phyloP scores from a whole-genome alignment of 37 sponge, comb jelly and placozoan species.

The Theonella swinhoei region DNA sequence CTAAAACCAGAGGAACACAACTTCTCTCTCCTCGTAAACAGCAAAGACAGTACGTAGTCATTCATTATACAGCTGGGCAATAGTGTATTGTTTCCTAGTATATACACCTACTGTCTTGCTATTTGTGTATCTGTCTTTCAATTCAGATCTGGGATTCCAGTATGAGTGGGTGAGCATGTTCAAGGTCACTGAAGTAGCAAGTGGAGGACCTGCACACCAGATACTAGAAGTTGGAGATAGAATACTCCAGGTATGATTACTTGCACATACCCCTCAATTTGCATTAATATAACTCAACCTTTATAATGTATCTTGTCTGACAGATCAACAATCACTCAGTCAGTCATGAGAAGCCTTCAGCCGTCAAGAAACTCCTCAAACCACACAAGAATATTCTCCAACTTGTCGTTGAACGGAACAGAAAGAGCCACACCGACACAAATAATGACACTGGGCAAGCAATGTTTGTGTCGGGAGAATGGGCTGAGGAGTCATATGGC shows the following conservation, averaged over 20 bases:
- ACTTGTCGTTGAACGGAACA: constrained; percentile 50
- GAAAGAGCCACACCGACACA: not conserved
- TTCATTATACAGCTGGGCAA: not conserved
- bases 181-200: constrained; percentile 39
- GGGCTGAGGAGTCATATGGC: not conserved
- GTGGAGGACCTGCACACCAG: constrained; percentile 51
- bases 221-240: constrained; percentile 65
- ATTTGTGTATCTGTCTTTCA: too few relatives aligned
- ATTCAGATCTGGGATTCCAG: constrained; percentile 65
- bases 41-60: constrained; percentile 43
- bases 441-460: not conserved
- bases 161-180: constrained; percentile 51
- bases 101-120: too few relatives aligned
- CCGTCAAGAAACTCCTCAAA: constrained; percentile 74
- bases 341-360: constrained; percentile 59
- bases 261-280: too few relatives aligned
- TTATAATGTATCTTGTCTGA: not conserved
- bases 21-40: constrained; percentile 60
- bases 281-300: too few relatives aligned
- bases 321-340: constrained; percentile 64
- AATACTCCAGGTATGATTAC: constrained; percentile 63
- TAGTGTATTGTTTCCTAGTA: too few relatives aligned
- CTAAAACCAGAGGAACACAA: constrained; percentile 33
- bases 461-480: not conserved
- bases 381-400: constrained; percentile 67